Percentiles rank a stretch among this genome's conserved stretches.
Evolutionary conservation across 2,113 vertebrate genomes (phyloP).

Genomic region (Aphelocoma coerulescens): DNA sequence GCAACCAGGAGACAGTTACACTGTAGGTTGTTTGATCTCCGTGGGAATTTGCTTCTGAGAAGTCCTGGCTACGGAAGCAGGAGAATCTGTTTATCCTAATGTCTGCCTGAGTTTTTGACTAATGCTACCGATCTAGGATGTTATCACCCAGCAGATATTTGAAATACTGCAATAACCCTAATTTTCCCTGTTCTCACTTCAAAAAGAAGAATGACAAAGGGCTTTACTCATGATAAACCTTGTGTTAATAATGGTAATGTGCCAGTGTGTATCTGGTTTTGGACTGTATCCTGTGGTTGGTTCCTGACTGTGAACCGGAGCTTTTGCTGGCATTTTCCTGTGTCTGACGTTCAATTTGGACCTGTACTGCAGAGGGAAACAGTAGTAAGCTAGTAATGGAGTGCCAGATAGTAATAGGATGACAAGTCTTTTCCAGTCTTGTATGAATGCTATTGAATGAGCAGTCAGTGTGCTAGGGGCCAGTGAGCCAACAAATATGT

Average conservation of each 20-base stretch:
- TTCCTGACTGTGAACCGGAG: background rate
- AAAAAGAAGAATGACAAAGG: background rate
- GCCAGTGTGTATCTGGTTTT: conserved; percentile 6
- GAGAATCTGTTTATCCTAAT: background rate
- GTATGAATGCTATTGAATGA: conserved; percentile 52
- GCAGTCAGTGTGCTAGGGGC: conserved; percentile 51
- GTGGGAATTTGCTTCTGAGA: background rate
- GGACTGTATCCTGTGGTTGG: background rate
- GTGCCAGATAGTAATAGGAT: conserved; percentile 52
- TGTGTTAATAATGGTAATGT: background rate
- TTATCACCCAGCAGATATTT: background rate
- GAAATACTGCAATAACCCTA: background rate
- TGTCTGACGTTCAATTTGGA: conserved; percentile 33
- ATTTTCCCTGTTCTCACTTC: background rate
- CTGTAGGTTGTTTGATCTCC: background rate
- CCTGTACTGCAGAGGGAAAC: conserved; percentile 10
- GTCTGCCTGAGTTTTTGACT: background rate
- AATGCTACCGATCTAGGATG: background rate
- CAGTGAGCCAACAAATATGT: conserved; percentile 57
- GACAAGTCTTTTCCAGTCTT: conserved; percentile 60
- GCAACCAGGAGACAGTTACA: background rate
- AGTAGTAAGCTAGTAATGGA: conserved; percentile 1
- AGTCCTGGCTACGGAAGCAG: background rate
- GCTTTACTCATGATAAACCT: background rate
- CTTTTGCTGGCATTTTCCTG: conserved; percentile 36